Evolutionary conservation across 2,113 vertebrate species (phyloP), one percentile per base, ranked within the genome.

Genomic region (Mesitornis unicolor): DNA sequence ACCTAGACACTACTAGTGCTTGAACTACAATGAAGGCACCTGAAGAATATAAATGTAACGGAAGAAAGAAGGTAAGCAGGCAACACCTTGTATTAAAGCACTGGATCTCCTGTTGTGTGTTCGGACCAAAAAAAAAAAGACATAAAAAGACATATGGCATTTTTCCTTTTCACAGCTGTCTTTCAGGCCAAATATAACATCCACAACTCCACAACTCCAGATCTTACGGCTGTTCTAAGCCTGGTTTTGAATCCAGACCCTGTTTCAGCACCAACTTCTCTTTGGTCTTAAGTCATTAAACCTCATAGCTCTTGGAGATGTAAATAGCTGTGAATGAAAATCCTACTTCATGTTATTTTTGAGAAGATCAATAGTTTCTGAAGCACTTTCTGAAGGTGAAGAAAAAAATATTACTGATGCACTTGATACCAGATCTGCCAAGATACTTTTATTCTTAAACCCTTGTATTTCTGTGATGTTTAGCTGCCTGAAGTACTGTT

Each of bases 111-210:
- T 65, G 48, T 40, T 1, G 1, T 0, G 0, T 16, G 16, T 28
- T 82, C 48, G 79, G 61, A 47, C 9, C 28, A 51, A 83, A 60
- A 51, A 26, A 35, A 70, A 60, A 47, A 60, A 51, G 18, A 50
- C 61, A 60, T 40, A 65, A 16, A 35, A 2, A 19, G 11, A 53
- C 22, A 29, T 24, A 40, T 11, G 45, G 14, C 48, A 16, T 93
- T 95, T 95, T 96, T 85, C 35, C n/a, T 85, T 48, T 57, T 25
- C 70, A 85, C 82, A 89, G 84, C 73, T 95, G 87, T 59, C 63
- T 59, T 93, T 83, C 68, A 51, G 26, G 69, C 82, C 75, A 85
- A 94, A 94, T 71, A 93, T 87, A 93, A 64, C 73, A 47, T 38
- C 33, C 73, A 16, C 45, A 77, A 14, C 65, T 38, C 33, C 73